Evolutionary conservation across 2,113 vertebrate species (phyloP).

Genomic region (Grus americana): DNA sequence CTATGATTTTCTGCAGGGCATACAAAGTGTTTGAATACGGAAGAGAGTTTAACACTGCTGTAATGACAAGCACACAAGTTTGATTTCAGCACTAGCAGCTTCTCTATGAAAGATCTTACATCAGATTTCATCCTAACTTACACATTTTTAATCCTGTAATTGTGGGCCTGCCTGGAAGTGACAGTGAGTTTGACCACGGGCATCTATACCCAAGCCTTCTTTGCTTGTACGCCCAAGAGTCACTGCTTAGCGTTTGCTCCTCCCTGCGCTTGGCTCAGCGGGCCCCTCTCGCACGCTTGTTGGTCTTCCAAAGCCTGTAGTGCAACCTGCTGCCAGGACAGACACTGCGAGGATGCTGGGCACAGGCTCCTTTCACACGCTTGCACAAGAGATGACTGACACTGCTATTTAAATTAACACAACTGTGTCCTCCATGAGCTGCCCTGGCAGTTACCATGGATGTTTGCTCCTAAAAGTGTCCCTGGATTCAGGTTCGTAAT

Average conservation of each 20-base stretch:
- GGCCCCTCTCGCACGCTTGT: rapidly evolving
- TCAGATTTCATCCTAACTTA: neutral
- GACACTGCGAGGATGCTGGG: neutral
- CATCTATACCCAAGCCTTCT: neutral
- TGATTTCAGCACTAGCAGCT: neutral
- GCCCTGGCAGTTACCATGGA: neutral
- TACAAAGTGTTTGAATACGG: neutral
- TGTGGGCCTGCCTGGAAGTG: neutral
- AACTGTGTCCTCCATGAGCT: neutral
- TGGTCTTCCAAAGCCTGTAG: neutral
- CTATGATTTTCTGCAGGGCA: neutral
- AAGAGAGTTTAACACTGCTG: neutral
- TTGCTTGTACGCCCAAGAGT: neutral
- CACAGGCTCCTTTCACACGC: neutral
- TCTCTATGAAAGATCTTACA: neutral
- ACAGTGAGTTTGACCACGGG: neutral
- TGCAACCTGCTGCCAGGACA: neutral
- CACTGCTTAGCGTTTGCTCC: neutral
- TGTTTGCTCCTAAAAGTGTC: neutral
- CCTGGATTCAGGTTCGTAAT: neutral
- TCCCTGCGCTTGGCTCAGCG: neutral
- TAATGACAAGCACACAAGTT: neutral
- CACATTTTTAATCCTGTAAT: neutral
- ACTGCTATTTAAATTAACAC: neutral
- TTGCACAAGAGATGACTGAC: neutral